Conservation (phyloP, 2,888 invertebrate species). For the Netelia fuscicornis region DNA sequence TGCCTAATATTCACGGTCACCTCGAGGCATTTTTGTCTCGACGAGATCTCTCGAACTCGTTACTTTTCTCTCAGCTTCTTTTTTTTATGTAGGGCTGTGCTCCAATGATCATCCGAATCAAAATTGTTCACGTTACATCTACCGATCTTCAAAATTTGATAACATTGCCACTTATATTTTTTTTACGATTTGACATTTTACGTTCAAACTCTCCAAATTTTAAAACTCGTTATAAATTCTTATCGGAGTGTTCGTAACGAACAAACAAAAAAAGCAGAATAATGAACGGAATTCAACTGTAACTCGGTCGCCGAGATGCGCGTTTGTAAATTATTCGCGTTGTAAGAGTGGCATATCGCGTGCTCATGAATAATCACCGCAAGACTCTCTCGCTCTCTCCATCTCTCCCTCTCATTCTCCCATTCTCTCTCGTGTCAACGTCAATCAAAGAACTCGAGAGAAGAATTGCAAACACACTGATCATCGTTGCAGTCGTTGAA, state of each 20-base stretch:
- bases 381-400: neutral
- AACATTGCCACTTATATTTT: neutral
- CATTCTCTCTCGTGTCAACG: constrained; percentile 44
- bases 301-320: neutral
- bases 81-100: neutral
- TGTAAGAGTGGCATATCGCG: constrained; percentile 52
- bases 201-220: too few relatives aligned
- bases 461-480: constrained; percentile 49
- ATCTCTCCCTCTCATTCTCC: neutral
- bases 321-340: constrained; percentile 28
- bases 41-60: constrained; percentile 11
- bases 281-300: neutral
- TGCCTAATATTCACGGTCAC: constrained; percentile 28
- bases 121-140: neutral
- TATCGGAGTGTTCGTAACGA: neutral
- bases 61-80: constrained; percentile 1
- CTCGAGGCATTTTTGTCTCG: constrained; percentile 26
- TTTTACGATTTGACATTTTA: too few relatives aligned
- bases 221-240: neutral
- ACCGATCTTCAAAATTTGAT: neutral
- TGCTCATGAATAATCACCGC: constrained; percentile 38
- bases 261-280: neutral
- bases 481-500: constrained; percentile 50
- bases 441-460: constrained; percentile 52
- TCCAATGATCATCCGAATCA: neutral